Evolutionary conservation across 1,140 invertebrate genomes (phyloP).

Genomic region (Scaptomyza graminum): DNA sequence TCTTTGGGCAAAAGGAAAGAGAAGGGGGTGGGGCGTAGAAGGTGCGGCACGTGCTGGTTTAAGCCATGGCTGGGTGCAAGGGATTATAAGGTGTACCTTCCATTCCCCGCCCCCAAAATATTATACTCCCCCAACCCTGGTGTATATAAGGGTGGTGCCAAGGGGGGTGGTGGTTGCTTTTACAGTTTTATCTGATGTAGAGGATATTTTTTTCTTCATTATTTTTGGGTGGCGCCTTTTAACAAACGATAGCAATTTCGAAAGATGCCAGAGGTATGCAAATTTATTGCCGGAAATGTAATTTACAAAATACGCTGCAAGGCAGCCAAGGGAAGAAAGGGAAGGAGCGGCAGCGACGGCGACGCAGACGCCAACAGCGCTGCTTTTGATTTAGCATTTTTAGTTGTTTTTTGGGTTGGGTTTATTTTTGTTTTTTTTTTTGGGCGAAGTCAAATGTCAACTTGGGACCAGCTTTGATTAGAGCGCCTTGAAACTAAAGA

Average conservation of each 20-base stretch:
- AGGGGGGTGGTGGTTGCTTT: neutral
- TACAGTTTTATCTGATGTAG: neutral
- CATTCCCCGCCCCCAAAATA: neutral
- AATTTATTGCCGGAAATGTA: slow-evolving; percentile 84
- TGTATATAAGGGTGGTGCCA: neutral
- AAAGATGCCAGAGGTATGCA: slow-evolving; percentile 84
- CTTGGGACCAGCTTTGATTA: slow-evolving; percentile 32
- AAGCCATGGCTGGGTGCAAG: slow-evolving; percentile 13
- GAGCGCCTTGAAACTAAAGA: slow-evolving; percentile 63
- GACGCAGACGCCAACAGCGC: slow-evolving; percentile 22
- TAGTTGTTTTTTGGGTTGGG: slow-evolving; percentile 7
- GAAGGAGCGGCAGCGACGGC: slow-evolving; percentile 20
- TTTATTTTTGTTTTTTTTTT: slow-evolving; percentile 15
- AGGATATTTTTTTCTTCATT: neutral
- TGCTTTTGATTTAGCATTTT: slow-evolving; percentile 36
- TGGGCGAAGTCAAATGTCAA: slow-evolving; percentile 35
- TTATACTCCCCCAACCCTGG: neutral
- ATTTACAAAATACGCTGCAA: slow-evolving; percentile 83
- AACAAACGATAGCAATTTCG: slow-evolving; percentile 83
- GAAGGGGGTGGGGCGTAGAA: neutral
- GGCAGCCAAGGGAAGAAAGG: slow-evolving; percentile 20
- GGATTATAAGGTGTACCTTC: slow-evolving; percentile 30
- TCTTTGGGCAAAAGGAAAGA: neutral
- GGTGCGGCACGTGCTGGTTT: slow-evolving; percentile 27
- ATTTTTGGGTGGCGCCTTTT: slow-evolving; percentile 63